Base-by-base conservation (phyloP, 1,140 invertebrate species). In the Heliconius congener region DNA sequence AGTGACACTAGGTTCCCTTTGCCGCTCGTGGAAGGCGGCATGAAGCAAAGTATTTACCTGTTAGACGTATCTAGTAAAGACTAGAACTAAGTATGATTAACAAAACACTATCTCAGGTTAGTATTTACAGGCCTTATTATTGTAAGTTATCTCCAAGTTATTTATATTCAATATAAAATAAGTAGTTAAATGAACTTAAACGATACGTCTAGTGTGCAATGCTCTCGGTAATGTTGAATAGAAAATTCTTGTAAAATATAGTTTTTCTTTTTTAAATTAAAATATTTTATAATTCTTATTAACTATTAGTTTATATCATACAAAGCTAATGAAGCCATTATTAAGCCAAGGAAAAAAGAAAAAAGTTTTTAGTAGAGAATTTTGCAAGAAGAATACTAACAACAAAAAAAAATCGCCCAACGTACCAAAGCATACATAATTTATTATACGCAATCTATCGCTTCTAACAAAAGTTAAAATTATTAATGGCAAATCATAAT, bases 151-250 rank as follows among this genome's bases (percentile, higher is more conserved):
- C 81, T 79, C 13, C 34, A 23, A 76, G 81, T 57, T 82, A 82
- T 82, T 82, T 82, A 82, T 82, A 82, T 77, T 82, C 78, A 80
- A 82, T 82, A 80, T 80, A 81, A 81, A 81, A 81, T 81, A 80
- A 80, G 60, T 78, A 78, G 79, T 74, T 73, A 82, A 80, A 82
- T 80, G 70, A 78, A 82, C 78, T 80, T 78, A 82, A 82, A 82
- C 71, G 77, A 79, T 82, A 82, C 78, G 79, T 74, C 81, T 77
- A 79, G 74, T 82, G 81, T 82, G 76, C 81, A 82, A 80, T 82
- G 81, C 81, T 80, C 81, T 82, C 60, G 74, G 78, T 82, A 82
- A 66, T 77, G 13, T 74, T 78, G 74, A 2, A 16, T 19, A 23
- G 74, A 79, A 76, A 78, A 72, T 73, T 37, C 3, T 76, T 57